These are phyloP conservation scores for Notiomystis cincta DNA, from an alignment of 2,113 vertebrate species.

Conservation along the genomic window DNA sequence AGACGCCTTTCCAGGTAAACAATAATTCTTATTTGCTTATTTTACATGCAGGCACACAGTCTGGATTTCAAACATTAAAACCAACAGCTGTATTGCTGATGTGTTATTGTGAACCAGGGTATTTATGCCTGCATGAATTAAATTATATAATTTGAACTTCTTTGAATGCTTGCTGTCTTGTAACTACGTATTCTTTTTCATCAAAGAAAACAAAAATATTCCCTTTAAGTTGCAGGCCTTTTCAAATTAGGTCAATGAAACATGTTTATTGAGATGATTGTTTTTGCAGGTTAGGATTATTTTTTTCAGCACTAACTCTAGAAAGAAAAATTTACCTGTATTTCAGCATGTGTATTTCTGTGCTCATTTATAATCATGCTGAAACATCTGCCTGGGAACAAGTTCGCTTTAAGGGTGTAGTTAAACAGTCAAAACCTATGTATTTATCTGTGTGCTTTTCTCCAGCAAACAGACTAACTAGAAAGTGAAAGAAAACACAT, in stretches of 20 bases:
- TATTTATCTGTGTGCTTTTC: not conserved
- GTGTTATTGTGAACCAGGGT: not conserved
- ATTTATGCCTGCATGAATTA: not conserved
- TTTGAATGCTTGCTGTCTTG: not conserved
- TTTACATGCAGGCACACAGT: not conserved
- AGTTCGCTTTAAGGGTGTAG: not conserved
- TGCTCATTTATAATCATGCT: not conserved
- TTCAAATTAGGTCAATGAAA: not conserved
- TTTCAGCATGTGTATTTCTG: not conserved
- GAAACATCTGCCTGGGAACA: not conserved
- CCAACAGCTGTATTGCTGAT: not conserved
- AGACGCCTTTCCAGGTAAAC: not conserved
- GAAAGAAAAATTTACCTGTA: not conserved
- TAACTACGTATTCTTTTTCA: not conserved
- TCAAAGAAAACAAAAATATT: not conserved
- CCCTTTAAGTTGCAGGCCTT: not conserved
- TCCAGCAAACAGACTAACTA: not conserved
- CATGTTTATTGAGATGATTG: not conserved
- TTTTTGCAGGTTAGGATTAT: not conserved
- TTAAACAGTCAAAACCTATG: not conserved
- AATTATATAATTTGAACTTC: not conserved
- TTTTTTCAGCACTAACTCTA: not conserved
- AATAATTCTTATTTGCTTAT: not conserved
- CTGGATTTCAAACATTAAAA: not conserved
- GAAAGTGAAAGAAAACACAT: not conserved